Conservation (phyloP, 2,888 invertebrate species). For the Synanthedon myopaeformis region DNA sequence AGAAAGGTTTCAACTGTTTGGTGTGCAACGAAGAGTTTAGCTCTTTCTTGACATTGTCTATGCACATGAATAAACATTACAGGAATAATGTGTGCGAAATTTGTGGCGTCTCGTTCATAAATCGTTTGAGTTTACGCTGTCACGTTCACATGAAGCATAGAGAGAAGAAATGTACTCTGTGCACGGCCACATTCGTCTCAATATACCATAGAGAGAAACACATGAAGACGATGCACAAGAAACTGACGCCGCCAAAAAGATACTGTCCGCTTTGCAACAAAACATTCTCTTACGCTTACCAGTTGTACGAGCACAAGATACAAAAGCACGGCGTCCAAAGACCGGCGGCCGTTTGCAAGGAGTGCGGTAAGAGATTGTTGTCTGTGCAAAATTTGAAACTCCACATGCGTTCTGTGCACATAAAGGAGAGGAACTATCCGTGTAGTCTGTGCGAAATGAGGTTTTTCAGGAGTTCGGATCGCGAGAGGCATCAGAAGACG, state of each 20-base stretch:
- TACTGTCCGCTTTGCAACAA: conserved; percentile 19
- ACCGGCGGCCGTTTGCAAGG: conserved; percentile 15
- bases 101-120: conserved; percentile 29
- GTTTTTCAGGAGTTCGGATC: conserved; percentile 30
- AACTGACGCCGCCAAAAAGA: conserved; percentile 6
- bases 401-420: conserved; percentile 27
- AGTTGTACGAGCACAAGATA: conserved; percentile 21
- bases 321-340: conserved; percentile 23
- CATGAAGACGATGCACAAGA: conserved; percentile 13
- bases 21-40: conserved; percentile 22
- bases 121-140: conserved; percentile 21
- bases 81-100: conserved; percentile 30
- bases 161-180: conserved; percentile 26
- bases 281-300: conserved; percentile 21
- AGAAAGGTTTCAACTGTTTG: conserved; percentile 20
- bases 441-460: conserved; percentile 24
- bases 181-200: conserved; percentile 18
- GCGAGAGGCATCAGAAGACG: conserved; percentile 24
- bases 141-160: conserved; percentile 25
- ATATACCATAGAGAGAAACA: conserved; percentile 12
- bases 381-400: conserved; percentile 19
- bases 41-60: conserved; percentile 20
- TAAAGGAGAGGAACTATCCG: conserved; percentile 23
- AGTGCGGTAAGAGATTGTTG: conserved; percentile 27
- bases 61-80: conserved; percentile 35